These are phyloP conservation scores for Sarcophaga variegata DNA, from an alignment of 2,888 invertebrate species.

Conservation along the genomic window DNA sequence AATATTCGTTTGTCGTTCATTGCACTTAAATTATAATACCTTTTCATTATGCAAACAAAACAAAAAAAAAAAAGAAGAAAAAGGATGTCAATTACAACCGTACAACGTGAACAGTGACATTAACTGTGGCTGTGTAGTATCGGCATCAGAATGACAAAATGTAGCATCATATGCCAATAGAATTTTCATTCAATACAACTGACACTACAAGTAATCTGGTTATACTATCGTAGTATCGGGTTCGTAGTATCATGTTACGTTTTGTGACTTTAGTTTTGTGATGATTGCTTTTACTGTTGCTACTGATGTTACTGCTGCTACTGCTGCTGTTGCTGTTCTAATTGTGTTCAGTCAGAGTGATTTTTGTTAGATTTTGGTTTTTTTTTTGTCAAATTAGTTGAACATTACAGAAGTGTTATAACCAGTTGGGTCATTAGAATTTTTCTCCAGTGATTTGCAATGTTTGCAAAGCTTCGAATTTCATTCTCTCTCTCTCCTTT, in stretches of 20 bases:
- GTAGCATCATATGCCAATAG: conserved; percentile 36
- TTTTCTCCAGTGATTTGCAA: conserved; percentile 52
- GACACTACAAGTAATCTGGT: conserved; percentile 16
- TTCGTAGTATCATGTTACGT: not conserved
- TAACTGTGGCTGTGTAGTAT: conserved; percentile 1
- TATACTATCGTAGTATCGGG: not conserved
- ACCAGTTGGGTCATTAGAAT: conserved; percentile 28
- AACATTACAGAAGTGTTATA: conserved; percentile 49
- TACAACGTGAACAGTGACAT: not conserved
- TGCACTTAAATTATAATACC: conserved; percentile 65
- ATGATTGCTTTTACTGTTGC: conserved; percentile 1
- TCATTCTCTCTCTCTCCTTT: conserved; percentile 6
- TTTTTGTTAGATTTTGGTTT: conserved; percentile 49
- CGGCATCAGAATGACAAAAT: not conserved
- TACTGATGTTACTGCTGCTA: not conserved
- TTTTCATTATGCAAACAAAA: conserved; percentile 41
- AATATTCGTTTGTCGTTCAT: conserved; percentile 49
- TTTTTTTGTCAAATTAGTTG: conserved; percentile 68
- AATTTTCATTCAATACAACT: conserved; percentile 16
- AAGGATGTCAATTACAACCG: not conserved
- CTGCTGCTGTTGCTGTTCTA: conserved; percentile 24
- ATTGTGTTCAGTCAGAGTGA: conserved; percentile 56
- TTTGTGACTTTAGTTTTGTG: too few relatives aligned
- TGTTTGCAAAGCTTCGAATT: conserved; percentile 24
- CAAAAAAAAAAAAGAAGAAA: not conserved